Conservation (phyloP, 2,888 invertebrate genomes). For the Aporophyla nigra region DNA sequence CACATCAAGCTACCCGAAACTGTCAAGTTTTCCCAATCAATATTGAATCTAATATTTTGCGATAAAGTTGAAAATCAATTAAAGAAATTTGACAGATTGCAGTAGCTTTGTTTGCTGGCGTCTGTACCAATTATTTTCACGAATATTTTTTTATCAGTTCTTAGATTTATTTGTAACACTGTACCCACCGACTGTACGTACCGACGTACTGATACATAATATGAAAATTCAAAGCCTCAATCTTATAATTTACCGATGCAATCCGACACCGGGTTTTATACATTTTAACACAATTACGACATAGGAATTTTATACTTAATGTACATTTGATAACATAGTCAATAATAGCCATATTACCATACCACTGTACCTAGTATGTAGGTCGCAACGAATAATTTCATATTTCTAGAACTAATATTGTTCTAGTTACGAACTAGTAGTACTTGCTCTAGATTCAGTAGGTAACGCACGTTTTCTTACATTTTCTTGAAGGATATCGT, state of each 20-base stretch:
- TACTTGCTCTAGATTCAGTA: slow-evolving; percentile 49
- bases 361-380: slow-evolving; percentile 28
- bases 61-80: too few relatives aligned
- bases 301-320: slow-evolving; percentile 50
- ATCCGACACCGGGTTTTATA: slow-evolving; percentile 54
- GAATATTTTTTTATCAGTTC: neutral
- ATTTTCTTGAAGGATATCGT: slow-evolving; percentile 51
- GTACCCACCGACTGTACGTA: slow-evolving; percentile 13
- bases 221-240: slow-evolving; percentile 62
- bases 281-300: slow-evolving; percentile 55
- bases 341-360: slow-evolving; percentile 52
- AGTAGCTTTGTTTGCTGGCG: too few relatives aligned
- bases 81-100: too few relatives aligned
- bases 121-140: neutral
- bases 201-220: slow-evolving; percentile 38
- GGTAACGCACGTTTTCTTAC: slow-evolving; percentile 33
- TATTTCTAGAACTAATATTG: slow-evolving; percentile 53
- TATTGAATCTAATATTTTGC: too few relatives aligned
- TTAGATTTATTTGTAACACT: neutral
- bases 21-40: too few relatives aligned
- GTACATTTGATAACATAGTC: slow-evolving; percentile 47
- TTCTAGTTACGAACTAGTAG: slow-evolving; percentile 51
- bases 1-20: too few relatives aligned
- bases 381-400: slow-evolving; percentile 53
- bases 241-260: slow-evolving; percentile 60